Percentiles rank a stretch among this genome's conserved stretches.
Conservation (phyloP, 1,140 invertebrate species). For the Micrasema longulum region DNA sequence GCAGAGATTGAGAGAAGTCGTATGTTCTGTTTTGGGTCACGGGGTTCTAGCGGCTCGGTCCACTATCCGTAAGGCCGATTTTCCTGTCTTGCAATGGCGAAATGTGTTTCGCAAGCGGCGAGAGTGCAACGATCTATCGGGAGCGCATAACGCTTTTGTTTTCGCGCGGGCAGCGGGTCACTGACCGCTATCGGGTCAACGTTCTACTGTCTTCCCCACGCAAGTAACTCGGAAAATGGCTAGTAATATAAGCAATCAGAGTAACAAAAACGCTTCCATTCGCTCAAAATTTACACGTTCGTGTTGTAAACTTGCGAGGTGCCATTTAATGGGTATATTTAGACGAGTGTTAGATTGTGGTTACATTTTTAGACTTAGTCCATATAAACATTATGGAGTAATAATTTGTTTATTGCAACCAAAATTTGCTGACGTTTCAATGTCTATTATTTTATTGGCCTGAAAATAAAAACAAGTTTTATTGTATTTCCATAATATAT, state of each 20-base stretch:
- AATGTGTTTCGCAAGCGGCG: slow-evolving; percentile 49
- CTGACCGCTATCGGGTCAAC: slow-evolving; percentile 41
- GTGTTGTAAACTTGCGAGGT: not conserved
- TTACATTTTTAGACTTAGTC: slow-evolving; percentile 13
- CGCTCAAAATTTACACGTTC: not conserved
- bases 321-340: not conserved
- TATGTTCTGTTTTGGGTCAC: slow-evolving; percentile 10
- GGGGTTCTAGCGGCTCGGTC: slow-evolving; percentile 19
- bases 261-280: no score
- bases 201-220: not conserved
- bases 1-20: slow-evolving; percentile 19
- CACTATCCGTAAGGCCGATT: slow-evolving; percentile 8
- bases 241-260: slow-evolving; percentile 1
- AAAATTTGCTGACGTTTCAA: slow-evolving; percentile 14
- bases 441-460: slow-evolving; percentile 7
- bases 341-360: no score
- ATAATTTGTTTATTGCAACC: slow-evolving; percentile 28
- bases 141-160: slow-evolving; percentile 50
- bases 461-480: no score
- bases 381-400: slow-evolving; percentile 17
- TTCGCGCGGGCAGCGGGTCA: slow-evolving; percentile 44
- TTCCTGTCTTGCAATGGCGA: slow-evolving; percentile 25
- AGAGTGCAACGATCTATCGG: slow-evolving; percentile 51
- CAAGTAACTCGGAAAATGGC: slow-evolving; percentile 5
- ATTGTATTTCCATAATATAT: no score